Evolutionary conservation across 1,140 invertebrate species (phyloP).

Genomic region (Tenebrio molitor): DNA sequence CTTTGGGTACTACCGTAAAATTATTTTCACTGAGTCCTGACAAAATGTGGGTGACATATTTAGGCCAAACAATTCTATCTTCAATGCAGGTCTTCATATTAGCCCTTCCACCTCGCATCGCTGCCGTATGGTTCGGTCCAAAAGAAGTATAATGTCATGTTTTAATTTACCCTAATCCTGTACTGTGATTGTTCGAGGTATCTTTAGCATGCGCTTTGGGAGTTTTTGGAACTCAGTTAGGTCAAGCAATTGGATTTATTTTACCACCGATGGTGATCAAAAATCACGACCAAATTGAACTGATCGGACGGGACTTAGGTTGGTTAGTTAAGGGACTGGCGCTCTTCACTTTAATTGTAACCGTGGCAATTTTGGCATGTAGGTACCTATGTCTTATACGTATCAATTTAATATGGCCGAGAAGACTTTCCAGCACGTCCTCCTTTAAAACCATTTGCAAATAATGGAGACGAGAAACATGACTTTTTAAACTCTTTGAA

Average conservation of each 20-base stretch:
- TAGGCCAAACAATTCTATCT: conserved; percentile 79
- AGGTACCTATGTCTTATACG: too few relatives aligned
- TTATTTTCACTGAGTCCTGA: conserved; percentile 72
- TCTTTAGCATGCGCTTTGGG: conserved; percentile 83
- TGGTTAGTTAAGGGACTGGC: conserved; percentile 42
- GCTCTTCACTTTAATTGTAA: conserved; percentile 48
- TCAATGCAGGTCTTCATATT: conserved; percentile 78
- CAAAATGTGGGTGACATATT: conserved; percentile 75
- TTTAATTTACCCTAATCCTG: conserved; percentile 18
- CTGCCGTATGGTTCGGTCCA: conserved; percentile 72
- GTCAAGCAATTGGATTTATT: conserved; percentile 66
- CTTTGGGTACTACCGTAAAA: conserved; percentile 82
- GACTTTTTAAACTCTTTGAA: conserved; percentile 47
- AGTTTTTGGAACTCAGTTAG: conserved; percentile 85
- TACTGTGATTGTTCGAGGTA: conserved; percentile 61
- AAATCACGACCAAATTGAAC: conserved; percentile 65
- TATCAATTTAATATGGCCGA: too few relatives aligned
- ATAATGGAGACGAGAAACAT: too few relatives aligned
- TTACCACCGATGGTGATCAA: conserved; percentile 66
- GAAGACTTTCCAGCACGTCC: conserved; percentile 51
- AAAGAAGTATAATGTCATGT: conserved; percentile 71
- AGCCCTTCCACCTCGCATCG: conserved; percentile 79
- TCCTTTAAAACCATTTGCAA: too few relatives aligned
- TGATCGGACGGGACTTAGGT: conserved; percentile 64
- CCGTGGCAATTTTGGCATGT: conserved; percentile 49